These are phyloP conservation scores for Centroberyx gerrardi DNA, from an alignment of 2,797 vertebrate genomes.

Conservation along the genomic window DNA sequence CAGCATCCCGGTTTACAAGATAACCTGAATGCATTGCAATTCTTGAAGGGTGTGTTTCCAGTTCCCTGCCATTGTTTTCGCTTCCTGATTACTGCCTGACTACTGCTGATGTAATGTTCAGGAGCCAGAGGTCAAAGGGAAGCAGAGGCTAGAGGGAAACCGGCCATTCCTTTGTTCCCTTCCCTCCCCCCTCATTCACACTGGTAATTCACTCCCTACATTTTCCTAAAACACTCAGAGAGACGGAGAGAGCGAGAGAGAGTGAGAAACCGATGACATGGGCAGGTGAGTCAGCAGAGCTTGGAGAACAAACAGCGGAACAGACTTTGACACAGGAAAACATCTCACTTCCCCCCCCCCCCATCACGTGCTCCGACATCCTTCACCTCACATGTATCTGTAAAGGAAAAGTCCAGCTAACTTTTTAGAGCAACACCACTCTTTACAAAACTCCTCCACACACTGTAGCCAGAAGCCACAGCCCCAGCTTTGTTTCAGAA, in stretches of 20 bases:
- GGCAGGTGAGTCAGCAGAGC: constrained; percentile 81
- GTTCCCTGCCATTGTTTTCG: constrained; percentile 84
- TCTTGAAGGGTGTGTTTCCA: constrained; percentile 42
- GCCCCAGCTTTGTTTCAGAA: not conserved
- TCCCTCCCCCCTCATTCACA: constrained; percentile 49
- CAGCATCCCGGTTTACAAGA: not conserved
- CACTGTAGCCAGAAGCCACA: not conserved
- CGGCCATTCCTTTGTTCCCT: constrained; percentile 52
- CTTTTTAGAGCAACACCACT: not conserved
- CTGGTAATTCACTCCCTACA: constrained; percentile 9
- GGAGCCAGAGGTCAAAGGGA: constrained; percentile 75
- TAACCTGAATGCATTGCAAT: not conserved
- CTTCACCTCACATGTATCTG: constrained; percentile 20
- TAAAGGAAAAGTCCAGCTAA: constrained; percentile 16
- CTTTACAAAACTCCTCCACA: not conserved
- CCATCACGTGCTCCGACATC: constrained; percentile 53
- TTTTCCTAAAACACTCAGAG: constrained; percentile 54
- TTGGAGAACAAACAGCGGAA: constrained; percentile 65
- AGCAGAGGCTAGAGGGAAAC: constrained; percentile 65
- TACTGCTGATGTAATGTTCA: constrained; percentile 76
- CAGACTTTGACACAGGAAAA: constrained; percentile 68
- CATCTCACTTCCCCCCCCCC: constrained; percentile 29
- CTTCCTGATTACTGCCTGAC: constrained; percentile 74
- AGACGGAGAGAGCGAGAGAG: constrained; percentile 2
- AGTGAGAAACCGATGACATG: constrained; percentile 58